These are phyloP conservation scores for Phalacrocorax brasilianus DNA, from an alignment of 2,113 vertebrate species.

Conservation along the genomic window DNA sequence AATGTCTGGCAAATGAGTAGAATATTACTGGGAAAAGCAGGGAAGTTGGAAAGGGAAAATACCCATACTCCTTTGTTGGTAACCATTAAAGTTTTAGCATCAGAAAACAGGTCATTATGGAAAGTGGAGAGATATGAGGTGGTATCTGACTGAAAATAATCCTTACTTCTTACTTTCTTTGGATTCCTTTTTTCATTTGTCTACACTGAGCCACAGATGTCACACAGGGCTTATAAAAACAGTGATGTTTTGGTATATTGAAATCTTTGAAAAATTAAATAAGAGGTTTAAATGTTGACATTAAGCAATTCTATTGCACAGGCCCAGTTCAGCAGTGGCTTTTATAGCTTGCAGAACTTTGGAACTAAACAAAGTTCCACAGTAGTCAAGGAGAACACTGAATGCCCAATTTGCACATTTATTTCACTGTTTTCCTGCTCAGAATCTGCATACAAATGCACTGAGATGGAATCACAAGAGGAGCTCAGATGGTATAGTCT, in stretches of 20 bases:
- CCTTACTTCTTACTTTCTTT: background rate
- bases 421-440: background rate
- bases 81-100: background rate
- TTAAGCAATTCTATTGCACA: background rate
- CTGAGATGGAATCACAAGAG: background rate
- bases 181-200: background rate
- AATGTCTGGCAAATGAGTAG: background rate
- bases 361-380: background rate
- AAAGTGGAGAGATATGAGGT: background rate
- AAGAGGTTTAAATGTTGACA: background rate
- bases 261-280: background rate
- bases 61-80: background rate
- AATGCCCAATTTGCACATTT: background rate
- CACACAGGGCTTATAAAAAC: background rate
- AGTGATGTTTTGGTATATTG: background rate
- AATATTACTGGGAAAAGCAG: background rate
- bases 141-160: background rate
- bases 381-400: background rate
- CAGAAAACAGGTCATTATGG: background rate
- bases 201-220: background rate
- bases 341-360: background rate
- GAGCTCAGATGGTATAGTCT: background rate
- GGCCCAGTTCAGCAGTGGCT: background rate
- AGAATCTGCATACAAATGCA: background rate
- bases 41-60: background rate